A percentile compares a stretch with the other conserved stretches of the same genome.
phyloP scores from a whole-genome alignment of 2,797 vertebrate species.

The Onychomys arenicola region DNA sequence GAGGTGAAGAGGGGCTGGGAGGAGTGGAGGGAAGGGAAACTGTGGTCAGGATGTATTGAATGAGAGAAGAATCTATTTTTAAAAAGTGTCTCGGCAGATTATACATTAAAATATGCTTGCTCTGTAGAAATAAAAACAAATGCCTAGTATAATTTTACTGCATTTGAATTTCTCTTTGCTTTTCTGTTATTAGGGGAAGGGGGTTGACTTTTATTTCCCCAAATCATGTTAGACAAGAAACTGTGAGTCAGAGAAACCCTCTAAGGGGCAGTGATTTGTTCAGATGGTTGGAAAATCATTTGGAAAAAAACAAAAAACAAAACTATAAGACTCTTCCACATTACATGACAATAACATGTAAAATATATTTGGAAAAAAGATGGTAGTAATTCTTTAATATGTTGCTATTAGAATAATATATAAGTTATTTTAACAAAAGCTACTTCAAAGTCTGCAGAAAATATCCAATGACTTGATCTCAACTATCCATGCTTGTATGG shows the following conservation, averaged over 20 bases:
- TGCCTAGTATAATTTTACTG: conserved; percentile 45
- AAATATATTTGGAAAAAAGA: conserved; percentile 58
- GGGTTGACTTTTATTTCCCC: conserved; percentile 72
- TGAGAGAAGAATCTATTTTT: background rate
- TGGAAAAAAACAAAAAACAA: background rate
- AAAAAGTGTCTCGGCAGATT: conserved; percentile 8
- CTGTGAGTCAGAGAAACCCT: conserved; percentile 58
- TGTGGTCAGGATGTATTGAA: background rate
- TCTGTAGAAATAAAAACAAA: conserved; percentile 59
- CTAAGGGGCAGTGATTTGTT: conserved; percentile 56
- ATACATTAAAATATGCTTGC: conserved; percentile 62
- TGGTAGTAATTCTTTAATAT: conserved; percentile 35
- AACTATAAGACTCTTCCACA: conserved; percentile 32
- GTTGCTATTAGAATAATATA: conserved; percentile 25
- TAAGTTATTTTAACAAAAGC: conserved; percentile 53
- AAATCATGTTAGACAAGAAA: conserved; percentile 70
- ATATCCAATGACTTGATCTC: background rate
- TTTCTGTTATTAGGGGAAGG: conserved; percentile 61
- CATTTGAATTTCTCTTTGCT: conserved; percentile 51
- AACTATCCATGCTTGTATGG: background rate
- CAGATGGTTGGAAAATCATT: conserved; percentile 65
- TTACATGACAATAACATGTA: conserved; percentile 9
- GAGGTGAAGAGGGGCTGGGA: background rate
- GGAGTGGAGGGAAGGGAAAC: background rate
- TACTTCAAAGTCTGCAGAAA: background rate